Evolutionary conservation across 2,888 invertebrate species (phyloP), one percentile per base, ranked within the genome.

Genomic region (Phyllotreta cruciferae): DNA sequence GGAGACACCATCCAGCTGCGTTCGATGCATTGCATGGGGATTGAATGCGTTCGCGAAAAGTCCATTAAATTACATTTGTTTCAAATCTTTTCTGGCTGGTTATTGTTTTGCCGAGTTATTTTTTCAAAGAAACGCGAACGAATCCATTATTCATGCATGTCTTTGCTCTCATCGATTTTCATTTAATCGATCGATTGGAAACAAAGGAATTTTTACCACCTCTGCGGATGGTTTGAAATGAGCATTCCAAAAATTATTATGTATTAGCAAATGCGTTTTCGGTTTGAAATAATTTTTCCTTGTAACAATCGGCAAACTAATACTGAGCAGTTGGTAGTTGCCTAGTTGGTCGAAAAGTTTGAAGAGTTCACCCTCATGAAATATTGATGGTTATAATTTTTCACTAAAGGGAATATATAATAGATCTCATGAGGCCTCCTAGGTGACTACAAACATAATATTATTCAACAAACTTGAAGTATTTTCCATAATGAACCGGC

Each of bases 381-480:
- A 65, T 65, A 63, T 56, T 62, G 55, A 67, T 63, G 63, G 62
- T 65, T 65, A 67, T 67, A 65, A 58, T 61, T 61, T 63, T 60
- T 60, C 54, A 58, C 60, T 66, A 61, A 66, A 64, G 68, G 69
- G 69, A 69, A 69, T 66, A 64, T 53, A 66, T 66, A 69, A 67
- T 70, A 70, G 67, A 64, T 63, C 68, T 64, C 66, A 56, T 44
- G 65, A 63, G 70, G 67, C 54, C 66, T 64, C 50, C 57, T 61
- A 63, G 61, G 58, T 64, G 67, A 66, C 66, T 70, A 62, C 67
- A 64, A 70, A 63, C 66, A 68, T 70, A 64, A 68, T 68, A 70
- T 70, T 67, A 67, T 68, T 66, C 68, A 66, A 66, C 67, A 70
- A 68, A 70, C 64, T 70, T 66, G 50, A 67, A 67, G 66, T 68